phyloP scores from a whole-genome alignment of 1,140 invertebrate genomes.

The Varroa destructor region DNA sequence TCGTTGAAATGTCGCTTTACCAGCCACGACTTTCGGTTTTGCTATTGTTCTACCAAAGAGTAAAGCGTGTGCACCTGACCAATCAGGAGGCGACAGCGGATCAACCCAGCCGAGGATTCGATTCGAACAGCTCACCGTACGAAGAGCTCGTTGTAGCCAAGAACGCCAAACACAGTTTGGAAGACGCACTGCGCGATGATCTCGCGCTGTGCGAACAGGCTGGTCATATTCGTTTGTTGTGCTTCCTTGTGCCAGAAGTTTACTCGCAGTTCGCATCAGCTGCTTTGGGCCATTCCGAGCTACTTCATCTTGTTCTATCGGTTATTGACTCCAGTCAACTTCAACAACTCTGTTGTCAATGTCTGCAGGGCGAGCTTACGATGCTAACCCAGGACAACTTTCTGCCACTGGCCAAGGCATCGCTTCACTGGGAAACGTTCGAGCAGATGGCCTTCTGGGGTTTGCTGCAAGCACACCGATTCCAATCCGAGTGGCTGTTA shows the following conservation, averaged over 20 bases:
- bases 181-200: conserved; percentile 59
- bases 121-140: background rate
- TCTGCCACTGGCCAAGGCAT: conserved; percentile 56
- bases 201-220: conserved; percentile 55
- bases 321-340: conserved; percentile 34
- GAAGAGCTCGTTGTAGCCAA: conserved; percentile 11
- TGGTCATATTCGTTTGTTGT: conserved; percentile 63
- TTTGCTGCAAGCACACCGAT: conserved; percentile 76
- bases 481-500: conserved; percentile 72
- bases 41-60: conserved; percentile 26
- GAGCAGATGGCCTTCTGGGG: conserved; percentile 95
- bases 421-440: conserved; percentile 84
- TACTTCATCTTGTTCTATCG: conserved; percentile 30
- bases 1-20: conserved; percentile 29
- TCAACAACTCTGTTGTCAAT: conserved; percentile 33
- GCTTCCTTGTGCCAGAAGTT: conserved; percentile 72
- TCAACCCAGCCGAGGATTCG: conserved; percentile 38
- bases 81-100: conserved; percentile 41
- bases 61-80: conserved; percentile 16
- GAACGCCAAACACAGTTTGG: conserved; percentile 48
- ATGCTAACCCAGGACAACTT: conserved; percentile 29
- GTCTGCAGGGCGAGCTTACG: conserved; percentile 35
- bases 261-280: conserved; percentile 34
- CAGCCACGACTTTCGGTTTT: conserved; percentile 14
- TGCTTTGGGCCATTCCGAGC: conserved; percentile 35